Percentiles rank a stretch among this genome's conserved stretches.
Evolutionary conservation across 2,888 invertebrate species (phyloP).

Genomic region (Isotomurus palustris): DNA sequence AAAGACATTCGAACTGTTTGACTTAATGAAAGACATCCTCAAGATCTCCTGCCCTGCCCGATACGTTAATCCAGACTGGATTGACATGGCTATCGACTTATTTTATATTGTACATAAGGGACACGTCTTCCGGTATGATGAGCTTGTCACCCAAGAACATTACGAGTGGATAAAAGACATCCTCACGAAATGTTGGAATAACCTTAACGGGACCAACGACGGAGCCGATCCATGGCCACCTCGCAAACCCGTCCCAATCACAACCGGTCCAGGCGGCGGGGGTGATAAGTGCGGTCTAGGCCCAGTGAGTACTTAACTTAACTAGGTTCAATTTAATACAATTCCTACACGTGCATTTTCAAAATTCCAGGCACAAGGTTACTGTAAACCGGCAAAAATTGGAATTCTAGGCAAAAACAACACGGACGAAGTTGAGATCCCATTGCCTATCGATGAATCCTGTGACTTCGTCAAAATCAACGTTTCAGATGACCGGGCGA

Average conservation of each 20-base stretch:
- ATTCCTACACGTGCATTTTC: too few relatives aligned
- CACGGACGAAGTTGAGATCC: too few relatives aligned
- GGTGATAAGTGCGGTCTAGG: too few relatives aligned
- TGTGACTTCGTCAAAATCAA: conserved; percentile 22
- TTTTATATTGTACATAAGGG: conserved; percentile 38
- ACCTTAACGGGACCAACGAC: not conserved
- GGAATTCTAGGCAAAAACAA: too few relatives aligned
- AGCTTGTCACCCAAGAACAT: conserved; percentile 23
- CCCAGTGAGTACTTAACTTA: too few relatives aligned
- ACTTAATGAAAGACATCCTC: conserved; percentile 35
- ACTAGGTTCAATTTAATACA: too few relatives aligned
- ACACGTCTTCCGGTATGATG: conserved; percentile 33
- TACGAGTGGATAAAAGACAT: conserved; percentile 37
- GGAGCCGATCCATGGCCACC: too few relatives aligned
- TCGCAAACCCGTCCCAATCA: too few relatives aligned
- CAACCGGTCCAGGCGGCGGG: too few relatives aligned
- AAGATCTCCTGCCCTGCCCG: conserved; percentile 24
- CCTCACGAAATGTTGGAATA: conserved; percentile 19
- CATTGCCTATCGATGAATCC: too few relatives aligned
- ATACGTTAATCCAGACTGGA: conserved; percentile 30
- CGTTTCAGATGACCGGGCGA: conserved; percentile 15
- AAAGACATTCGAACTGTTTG: conserved; percentile 30
- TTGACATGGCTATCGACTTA: conserved; percentile 26
- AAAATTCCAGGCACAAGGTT: too few relatives aligned
- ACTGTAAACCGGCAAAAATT: not conserved